Evolutionary conservation across 2,113 vertebrate species (phyloP).

Genomic region (Coregonus clupeaformis): DNA sequence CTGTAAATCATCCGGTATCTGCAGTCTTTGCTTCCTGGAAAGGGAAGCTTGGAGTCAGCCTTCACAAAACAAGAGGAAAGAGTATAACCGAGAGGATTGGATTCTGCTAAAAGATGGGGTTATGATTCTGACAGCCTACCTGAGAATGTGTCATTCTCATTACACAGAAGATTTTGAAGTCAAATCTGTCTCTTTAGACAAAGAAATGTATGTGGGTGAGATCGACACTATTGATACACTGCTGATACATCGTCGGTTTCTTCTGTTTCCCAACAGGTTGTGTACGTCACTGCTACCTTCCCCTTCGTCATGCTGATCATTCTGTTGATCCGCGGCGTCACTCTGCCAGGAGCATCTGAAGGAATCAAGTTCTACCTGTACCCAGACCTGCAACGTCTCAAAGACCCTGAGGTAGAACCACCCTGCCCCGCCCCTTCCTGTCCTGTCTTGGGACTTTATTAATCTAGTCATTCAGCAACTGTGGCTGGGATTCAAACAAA

Average conservation of each 20-base stretch:
- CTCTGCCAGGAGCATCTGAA: conserved; percentile 87
- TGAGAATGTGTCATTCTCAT: too few species aligned
- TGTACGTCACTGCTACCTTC: conserved; percentile 96
- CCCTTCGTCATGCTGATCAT: conserved; percentile 95
- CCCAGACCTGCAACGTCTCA: conserved; percentile 86
- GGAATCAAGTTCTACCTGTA: conserved; percentile 99
- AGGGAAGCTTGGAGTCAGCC: too few species aligned
- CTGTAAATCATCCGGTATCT: conserved; percentile 28
- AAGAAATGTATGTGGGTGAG: neutral
- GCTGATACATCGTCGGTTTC: neutral
- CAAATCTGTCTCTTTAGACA: too few species aligned
- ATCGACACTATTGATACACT: neutral
- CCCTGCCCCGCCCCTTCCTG: neutral
- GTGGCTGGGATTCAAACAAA: neutral
- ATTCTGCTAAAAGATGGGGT: too few species aligned
- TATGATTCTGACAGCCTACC: too few species aligned
- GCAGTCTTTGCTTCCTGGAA: too few species aligned
- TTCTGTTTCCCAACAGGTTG: conserved; percentile 64
- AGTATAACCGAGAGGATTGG: too few species aligned
- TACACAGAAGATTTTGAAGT: too few species aligned
- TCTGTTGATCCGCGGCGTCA: conserved; percentile 91
- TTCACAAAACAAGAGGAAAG: too few species aligned
- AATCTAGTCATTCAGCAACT: neutral
- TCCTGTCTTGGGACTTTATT: neutral
- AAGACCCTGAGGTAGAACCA: conserved; percentile 89